Conservation (phyloP, 1,140 invertebrate species). For the Spodoptera frugiperda region DNA sequence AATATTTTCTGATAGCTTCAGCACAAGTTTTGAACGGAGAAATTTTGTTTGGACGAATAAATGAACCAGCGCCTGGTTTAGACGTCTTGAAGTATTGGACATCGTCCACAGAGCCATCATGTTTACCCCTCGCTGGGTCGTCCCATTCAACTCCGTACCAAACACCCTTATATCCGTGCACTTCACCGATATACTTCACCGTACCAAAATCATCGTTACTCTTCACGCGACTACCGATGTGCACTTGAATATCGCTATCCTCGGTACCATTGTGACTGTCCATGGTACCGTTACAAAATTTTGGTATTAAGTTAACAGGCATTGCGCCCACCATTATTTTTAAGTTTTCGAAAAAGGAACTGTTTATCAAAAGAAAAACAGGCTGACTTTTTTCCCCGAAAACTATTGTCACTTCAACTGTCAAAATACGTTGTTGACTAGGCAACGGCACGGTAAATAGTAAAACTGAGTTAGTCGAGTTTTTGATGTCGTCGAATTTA, state of each 20-base stretch:
- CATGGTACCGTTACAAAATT: conserved; percentile 84
- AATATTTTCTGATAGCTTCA: conserved; percentile 91
- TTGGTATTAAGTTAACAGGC: conserved; percentile 83
- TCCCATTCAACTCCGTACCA: conserved; percentile 99
- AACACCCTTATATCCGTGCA: conserved; percentile 86
- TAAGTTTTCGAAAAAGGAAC: conserved; percentile 80
- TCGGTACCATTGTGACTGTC: conserved; percentile 77
- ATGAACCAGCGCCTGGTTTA: conserved; percentile 92
- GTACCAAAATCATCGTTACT: conserved; percentile 80
- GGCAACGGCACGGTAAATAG: not conserved
- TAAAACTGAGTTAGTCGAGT: not conserved
- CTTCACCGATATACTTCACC: conserved; percentile 83
- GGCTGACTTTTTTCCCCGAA: conserved; percentile 74
- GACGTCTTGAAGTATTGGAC: conserved; percentile 93
- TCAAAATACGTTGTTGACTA: not conserved
- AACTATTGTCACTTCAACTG: conserved; percentile 51
- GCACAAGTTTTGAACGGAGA: conserved; percentile 90
- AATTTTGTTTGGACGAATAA: conserved; percentile 93
- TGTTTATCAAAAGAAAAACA: conserved; percentile 83
- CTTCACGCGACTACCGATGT: conserved; percentile 80
- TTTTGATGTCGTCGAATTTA: not conserved
- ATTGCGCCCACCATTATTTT: conserved; percentile 86
- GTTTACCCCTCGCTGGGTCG: conserved; percentile 94
- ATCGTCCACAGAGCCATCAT: conserved; percentile 94
- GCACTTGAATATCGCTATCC: conserved; percentile 74